A percentile compares a stretch with the other conserved stretches of the same genome.
Conservation (phyloP, 2,113 vertebrate genomes). For the Athene cunicularia region DNA sequence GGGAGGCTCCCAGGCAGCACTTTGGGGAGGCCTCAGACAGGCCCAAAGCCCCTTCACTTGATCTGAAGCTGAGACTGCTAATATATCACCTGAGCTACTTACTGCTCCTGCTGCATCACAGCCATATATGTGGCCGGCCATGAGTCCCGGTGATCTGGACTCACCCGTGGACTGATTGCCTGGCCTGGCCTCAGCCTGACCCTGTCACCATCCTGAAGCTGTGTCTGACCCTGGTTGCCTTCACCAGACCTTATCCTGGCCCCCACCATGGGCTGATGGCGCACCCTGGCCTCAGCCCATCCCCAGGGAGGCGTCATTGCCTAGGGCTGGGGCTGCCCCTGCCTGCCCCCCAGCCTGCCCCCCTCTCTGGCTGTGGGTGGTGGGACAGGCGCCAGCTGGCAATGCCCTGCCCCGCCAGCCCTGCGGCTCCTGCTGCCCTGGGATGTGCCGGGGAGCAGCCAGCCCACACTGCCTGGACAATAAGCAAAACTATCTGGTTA, state of each 20-base stretch:
- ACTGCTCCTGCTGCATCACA: background rate
- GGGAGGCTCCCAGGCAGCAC: background rate
- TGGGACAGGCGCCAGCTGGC: background rate
- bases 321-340: background rate
- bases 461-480: background rate
- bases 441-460: background rate
- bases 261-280: no score
- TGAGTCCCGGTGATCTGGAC: background rate
- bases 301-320: background rate
- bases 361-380: background rate
- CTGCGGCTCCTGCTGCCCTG: background rate
- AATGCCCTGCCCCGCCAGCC: background rate
- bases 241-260: background rate
- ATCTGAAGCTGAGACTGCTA: background rate
- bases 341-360: background rate
- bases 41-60: background rate
- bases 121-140: fast-evolving
- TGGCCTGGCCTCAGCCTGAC: background rate
- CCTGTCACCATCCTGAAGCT: background rate
- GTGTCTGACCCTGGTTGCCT: background rate
- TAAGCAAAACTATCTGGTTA: background rate
- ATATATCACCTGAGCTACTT: background rate
- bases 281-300: background rate
- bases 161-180: background rate
- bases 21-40: background rate